A percentile compares a stretch with the other conserved stretches of the same genome.
Evolutionary conservation across 2,113 vertebrate genomes (phyloP).

Genomic region (Martes martes): DNA sequence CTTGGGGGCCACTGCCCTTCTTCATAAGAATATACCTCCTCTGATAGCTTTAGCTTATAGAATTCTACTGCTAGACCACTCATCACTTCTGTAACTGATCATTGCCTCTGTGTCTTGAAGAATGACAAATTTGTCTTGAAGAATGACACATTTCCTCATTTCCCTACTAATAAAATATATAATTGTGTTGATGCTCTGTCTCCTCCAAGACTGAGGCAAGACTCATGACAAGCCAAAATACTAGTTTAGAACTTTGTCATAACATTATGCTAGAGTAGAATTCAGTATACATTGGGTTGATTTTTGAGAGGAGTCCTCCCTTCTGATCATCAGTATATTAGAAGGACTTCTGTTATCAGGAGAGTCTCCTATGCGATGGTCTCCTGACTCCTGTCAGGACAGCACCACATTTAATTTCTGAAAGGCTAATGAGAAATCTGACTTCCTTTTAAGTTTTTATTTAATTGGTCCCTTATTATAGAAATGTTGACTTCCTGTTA

Average conservation of each 20-base stretch:
- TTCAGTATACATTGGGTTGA: background rate
- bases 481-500: constrained; percentile 40
- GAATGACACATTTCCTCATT: background rate
- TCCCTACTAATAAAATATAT: background rate
- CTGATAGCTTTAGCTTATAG: background rate
- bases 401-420: background rate
- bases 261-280: background rate
- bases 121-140: background rate
- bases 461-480: constrained; percentile 18
- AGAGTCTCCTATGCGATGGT: background rate
- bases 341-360: background rate
- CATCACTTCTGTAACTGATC: background rate
- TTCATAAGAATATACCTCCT: background rate
- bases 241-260: background rate
- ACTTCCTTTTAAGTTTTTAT: background rate
- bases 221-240: background rate
- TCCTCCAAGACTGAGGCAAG: background rate
- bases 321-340: background rate
- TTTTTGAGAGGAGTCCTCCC: background rate
- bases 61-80: background rate
- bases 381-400: background rate
- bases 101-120: background rate
- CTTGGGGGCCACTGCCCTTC: background rate
- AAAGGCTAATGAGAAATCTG: constrained; percentile 20
- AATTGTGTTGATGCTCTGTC: background rate